Base-by-base conservation (phyloP, 2,113 vertebrate species). In the Hippoglossus stenolepis region DNA sequence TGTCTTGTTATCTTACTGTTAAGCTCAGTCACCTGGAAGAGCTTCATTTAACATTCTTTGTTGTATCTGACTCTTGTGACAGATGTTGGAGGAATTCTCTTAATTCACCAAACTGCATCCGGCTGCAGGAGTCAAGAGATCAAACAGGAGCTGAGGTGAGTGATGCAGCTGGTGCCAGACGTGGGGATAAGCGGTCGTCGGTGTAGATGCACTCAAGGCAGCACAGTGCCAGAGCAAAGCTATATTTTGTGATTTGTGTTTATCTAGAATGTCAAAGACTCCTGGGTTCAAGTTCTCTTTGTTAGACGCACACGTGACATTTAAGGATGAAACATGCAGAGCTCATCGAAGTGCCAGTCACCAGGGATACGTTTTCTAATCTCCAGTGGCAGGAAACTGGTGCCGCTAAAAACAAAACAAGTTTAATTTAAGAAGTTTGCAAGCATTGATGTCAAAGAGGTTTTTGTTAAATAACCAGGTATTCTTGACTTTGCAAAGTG, bases 281-380 rank as follows among this genome's bases (percentile, higher is more conserved):
- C 49, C 40, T 35, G 21, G 14, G 35, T 43, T 72, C 26, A 61
- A 61, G 18, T 21, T 70, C 2, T 65, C 67, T 38, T 73, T 82
- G 38, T 77, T 20, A 49, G 24, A 65, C 1, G 3, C 18, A 70
- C 53, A 72, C 35, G 24, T 12, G 20, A 18, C 72, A 73, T 23
- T 51, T 28, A 43, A 54, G 70, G 62, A 83, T 67, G 45, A 83
- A 77, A 77, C 35, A 84, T 90, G 93, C 73, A 96, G 84, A 56
- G 94, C 94, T 72, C 96, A 95, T 89, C 78, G 77, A 94, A 83
- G 79, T 95, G 94, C 95, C 96, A 96, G 82, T 96, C 93, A 85
- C 94, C 94, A 23, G 95, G 94, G 74, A 96, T 90, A 75, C 94
- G 95, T 70, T 96, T 94, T 89, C 94, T 95, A 80, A 97, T 93